These are phyloP conservation scores for Cyclura pinguis DNA, from an alignment of 2,797 vertebrate genomes.

Conservation along the genomic window DNA sequence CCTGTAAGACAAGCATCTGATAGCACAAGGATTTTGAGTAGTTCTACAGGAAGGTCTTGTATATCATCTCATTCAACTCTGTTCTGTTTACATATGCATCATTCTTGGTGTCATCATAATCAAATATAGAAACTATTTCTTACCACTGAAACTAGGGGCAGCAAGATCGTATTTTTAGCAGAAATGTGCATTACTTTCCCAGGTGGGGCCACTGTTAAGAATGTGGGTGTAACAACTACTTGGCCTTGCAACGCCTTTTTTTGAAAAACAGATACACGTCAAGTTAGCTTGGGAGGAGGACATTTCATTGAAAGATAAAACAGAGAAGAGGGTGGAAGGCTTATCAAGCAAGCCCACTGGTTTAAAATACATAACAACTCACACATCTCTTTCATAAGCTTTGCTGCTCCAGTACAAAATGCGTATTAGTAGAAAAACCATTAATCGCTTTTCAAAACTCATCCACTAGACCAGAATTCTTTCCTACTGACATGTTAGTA, in stretches of 20 bases:
- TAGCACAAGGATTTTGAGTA: neutral
- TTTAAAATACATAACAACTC: constrained; percentile 2
- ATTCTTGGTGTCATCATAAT: neutral
- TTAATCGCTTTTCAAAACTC: neutral
- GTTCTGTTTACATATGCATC: neutral
- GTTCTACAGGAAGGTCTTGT: neutral
- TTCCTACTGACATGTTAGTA: neutral
- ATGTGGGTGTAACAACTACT: constrained; percentile 74
- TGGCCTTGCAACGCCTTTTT: constrained; percentile 61
- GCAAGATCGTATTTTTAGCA: constrained; percentile 74
- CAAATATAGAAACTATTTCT: constrained; percentile 58
- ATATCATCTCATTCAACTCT: neutral
- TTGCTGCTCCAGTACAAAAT: constrained; percentile 16
- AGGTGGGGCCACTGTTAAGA: constrained; percentile 76
- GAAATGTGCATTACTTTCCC: constrained; percentile 72
- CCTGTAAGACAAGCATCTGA: neutral
- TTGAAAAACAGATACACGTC: constrained; percentile 49
- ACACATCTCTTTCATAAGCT: constrained; percentile 7
- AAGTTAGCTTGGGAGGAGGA: constrained; percentile 58
- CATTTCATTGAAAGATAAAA: constrained; percentile 13
- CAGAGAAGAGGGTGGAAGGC: neutral
- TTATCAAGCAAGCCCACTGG: constrained; percentile 2
- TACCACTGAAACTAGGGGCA: constrained; percentile 45
- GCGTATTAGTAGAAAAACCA: neutral
- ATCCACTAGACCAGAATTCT: neutral